A percentile compares a stretch with the other conserved stretches of the same genome.
Conservation (phyloP, 2,797 vertebrate species). For the Parauchenoglanis ngamensis region DNA sequence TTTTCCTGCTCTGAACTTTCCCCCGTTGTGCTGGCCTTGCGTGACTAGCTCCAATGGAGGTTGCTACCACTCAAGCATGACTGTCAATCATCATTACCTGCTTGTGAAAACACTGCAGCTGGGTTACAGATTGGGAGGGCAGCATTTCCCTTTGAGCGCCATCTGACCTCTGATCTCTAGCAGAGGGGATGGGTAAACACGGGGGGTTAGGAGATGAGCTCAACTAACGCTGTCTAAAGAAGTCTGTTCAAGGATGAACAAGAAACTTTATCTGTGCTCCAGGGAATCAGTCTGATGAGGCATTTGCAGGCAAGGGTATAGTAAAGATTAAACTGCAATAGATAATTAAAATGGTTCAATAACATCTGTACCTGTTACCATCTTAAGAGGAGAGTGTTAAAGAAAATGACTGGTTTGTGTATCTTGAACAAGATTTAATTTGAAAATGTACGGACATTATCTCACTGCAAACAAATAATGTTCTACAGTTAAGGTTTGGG, state of each 20-base stretch:
- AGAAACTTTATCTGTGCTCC: slow-evolving; percentile 3
- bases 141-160: slow-evolving; percentile 73
- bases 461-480: neutral
- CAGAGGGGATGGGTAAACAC: slow-evolving; percentile 76
- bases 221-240: slow-evolving; percentile 83
- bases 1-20: slow-evolving; percentile 19
- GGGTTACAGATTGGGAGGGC: slow-evolving; percentile 54
- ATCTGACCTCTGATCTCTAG: slow-evolving; percentile 74
- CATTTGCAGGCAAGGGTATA: neutral
- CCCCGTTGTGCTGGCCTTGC: slow-evolving; percentile 59
- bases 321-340: neutral
- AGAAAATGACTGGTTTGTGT: neutral
- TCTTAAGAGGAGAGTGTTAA: neutral
- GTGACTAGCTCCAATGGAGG: slow-evolving; percentile 67
- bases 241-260: slow-evolving; percentile 80
- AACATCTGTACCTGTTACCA: neutral
- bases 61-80: slow-evolving; percentile 60
- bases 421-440: neutral
- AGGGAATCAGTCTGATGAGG: neutral
- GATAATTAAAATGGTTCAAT: neutral
- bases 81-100: slow-evolving; percentile 76
- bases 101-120: slow-evolving; percentile 77
- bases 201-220: slow-evolving; percentile 77
- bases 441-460: neutral
- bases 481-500: neutral